Percentiles rank a stretch among this genome's conserved stretches.
Conservation (phyloP, 2,797 vertebrate species). For the Chaunax sp. region DNA sequence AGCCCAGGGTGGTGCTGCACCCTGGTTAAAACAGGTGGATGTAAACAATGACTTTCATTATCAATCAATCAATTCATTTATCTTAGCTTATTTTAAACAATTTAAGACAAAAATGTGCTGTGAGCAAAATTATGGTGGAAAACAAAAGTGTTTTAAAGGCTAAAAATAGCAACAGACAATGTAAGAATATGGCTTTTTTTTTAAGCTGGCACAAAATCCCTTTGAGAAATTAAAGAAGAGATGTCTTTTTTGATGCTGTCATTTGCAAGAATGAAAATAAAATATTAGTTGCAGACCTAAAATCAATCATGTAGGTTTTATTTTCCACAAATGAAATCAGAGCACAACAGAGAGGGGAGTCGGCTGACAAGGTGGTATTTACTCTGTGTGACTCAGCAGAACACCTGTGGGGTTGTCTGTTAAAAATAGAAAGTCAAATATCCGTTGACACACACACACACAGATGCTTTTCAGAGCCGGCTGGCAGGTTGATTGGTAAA, state of each 20-base stretch:
- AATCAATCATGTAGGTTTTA: not conserved
- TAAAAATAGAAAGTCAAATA: constrained; percentile 28
- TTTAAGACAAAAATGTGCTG: not conserved
- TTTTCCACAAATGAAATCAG: constrained; percentile 8
- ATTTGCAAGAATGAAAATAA: not conserved
- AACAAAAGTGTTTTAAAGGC: not conserved
- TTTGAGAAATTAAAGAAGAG: too few species aligned
- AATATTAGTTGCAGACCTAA: not conserved
- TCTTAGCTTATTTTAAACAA: too few species aligned
- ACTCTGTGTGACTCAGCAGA: constrained; percentile 29
- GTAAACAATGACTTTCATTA: not conserved
- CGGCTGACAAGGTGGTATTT: constrained; percentile 16
- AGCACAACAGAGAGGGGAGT: not conserved
- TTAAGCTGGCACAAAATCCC: too few species aligned
- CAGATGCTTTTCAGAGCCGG: not conserved
- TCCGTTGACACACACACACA: not conserved
- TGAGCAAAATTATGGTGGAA: not conserved
- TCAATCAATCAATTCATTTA: not conserved
- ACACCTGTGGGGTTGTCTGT: constrained; percentile 28
- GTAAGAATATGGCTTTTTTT: too few species aligned
- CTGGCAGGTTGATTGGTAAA: not conserved
- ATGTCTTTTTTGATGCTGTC: not conserved
- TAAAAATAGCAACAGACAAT: too few species aligned
- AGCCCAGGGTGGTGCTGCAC: too few species aligned
- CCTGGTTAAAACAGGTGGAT: not conserved